Evolutionary conservation across 2,113 vertebrate genomes (phyloP).

Genomic region (Stegostoma tigrinum): DNA sequence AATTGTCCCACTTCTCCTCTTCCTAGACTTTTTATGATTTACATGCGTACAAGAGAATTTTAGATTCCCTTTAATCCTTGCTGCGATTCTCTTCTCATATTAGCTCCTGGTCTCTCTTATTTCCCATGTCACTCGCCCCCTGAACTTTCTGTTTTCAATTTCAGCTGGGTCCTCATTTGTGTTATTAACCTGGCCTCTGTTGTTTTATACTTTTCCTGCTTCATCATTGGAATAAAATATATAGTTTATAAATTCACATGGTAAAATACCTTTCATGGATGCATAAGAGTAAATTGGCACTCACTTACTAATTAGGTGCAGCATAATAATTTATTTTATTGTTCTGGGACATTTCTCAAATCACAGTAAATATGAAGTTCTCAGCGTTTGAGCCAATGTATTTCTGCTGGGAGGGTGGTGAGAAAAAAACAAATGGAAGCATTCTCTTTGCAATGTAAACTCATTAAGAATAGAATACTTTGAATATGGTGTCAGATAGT

Average conservation of each 20-base stretch:
- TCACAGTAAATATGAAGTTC: neutral
- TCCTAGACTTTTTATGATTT: too few relatives aligned
- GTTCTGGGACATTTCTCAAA: neutral
- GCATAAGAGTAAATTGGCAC: neutral
- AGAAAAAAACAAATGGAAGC: neutral
- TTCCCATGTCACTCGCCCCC: neutral
- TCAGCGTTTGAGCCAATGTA: neutral
- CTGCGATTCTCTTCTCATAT: neutral
- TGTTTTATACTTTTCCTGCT: neutral
- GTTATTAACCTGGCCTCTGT: neutral
- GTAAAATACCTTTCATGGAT: neutral
- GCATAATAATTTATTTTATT: neutral
- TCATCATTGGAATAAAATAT: neutral
- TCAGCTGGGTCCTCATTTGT: neutral
- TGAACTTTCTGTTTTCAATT: neutral
- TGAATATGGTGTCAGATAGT: neutral
- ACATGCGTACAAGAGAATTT: too few relatives aligned
- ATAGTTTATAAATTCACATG: neutral
- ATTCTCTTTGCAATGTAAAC: neutral
- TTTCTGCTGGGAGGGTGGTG: neutral
- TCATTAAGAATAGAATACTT: constrained; percentile 9
- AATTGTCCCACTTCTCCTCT: neutral
- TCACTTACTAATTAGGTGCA: constrained; percentile 13
- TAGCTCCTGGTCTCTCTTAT: neutral
- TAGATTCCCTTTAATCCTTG: neutral